Evolutionary conservation across 2,113 vertebrate genomes (phyloP).

Genomic region (Elachura formosa): DNA sequence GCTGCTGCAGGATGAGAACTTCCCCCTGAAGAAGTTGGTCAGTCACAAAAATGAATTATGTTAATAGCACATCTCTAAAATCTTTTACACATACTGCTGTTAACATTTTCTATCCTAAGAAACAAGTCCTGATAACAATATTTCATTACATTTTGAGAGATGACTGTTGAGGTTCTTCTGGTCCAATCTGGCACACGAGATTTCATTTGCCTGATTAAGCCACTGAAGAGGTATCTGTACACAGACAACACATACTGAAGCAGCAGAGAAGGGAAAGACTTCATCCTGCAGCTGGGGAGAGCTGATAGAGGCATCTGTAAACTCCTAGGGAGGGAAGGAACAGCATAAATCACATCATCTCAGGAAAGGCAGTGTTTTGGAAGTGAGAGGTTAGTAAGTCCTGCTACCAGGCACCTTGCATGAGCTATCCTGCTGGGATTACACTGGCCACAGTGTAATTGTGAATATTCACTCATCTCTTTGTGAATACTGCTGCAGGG

Average conservation of each 20-base stretch:
- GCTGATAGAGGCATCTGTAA: not conserved
- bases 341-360: fast-evolving
- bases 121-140: not conserved
- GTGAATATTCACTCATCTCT: not conserved
- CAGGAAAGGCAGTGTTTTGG: not conserved
- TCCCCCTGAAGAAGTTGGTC: not conserved
- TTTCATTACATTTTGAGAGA: not conserved
- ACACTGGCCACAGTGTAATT: too few relatives aligned
- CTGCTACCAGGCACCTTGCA: not conserved
- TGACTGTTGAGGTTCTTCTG: not conserved
- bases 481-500: not conserved
- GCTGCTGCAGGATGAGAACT: not conserved
- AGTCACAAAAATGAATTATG: not conserved
- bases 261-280: not conserved
- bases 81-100: not conserved
- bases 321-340: not conserved
- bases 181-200: not conserved
- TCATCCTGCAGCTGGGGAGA: not conserved
- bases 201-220: not conserved
- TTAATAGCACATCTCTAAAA: not conserved
- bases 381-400: not conserved
- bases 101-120: not conserved
- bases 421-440: not conserved
- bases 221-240: not conserved
- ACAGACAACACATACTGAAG: not conserved